Base-by-base conservation (phyloP, 1,140 invertebrate genomes). In the Heliconius eleuchia region DNA sequence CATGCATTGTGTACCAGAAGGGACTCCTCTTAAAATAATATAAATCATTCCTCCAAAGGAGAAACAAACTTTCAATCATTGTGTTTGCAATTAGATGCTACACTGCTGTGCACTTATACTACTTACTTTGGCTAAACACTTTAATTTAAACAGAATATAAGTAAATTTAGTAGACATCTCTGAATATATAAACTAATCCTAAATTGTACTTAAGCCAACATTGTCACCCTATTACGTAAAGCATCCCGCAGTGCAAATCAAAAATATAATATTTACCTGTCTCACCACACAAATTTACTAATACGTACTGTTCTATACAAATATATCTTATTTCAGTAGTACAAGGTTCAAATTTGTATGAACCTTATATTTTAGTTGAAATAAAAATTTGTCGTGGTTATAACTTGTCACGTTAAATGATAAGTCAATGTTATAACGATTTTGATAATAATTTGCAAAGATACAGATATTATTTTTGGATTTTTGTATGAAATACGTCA, bases 181-280 rank as follows among this genome's bases (percentile, higher is more conserved):
- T 7, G 52, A 55, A n/a, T 55, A n/a, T 16, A 55, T 2, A 7
- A 55, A 55, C 18, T 0, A 55, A 8, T 30, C 4, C 60, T 11
- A 30, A 27, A 27, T 30, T 66, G 4, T 27, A 13, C 13, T 27
- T 30, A 66, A 66, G 1, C 11, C 27, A 52, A 9, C 70, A 50
- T 52, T 42, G 19, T 27, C 75, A 74, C 75, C 79, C 75, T 52
- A 80, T 70, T 13, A 3, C 16, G 30, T n/a, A 13, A 13, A 66
- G 60, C 19, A 9, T 77, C 80, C 80, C 73, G 80, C 76, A 60
- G 80, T 55, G 80, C 72, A 46, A 81, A 81, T 81, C 80, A 81
- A 81, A 81, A 78, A 81, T 81, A 72, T 77, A 73, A 77, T 81
- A 70, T 81, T 74, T 78, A 73, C 60, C 50, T 39, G 55, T 71